Base-by-base conservation (phyloP, 2,888 invertebrate genomes). In the Eupithecia inturbata region DNA sequence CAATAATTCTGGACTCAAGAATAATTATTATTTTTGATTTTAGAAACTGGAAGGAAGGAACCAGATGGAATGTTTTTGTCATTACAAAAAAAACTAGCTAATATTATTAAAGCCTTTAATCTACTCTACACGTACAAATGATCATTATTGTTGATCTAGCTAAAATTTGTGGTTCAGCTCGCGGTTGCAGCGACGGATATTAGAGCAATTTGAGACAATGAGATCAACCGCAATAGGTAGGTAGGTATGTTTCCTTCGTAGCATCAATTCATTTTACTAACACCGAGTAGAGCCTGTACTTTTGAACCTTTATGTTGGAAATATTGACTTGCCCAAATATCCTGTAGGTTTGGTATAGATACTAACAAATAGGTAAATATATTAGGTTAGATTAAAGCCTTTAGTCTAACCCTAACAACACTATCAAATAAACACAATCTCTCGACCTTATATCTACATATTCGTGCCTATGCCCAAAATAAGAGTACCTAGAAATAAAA, bases 171-270 rank as follows among this genome's bases (percentile, higher is more conserved):
- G 88, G 90, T 86, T 78, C 78, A 78, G 78, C 76, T 77, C 74
- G 87, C 82, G 87, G 89, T 84, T 79, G 75, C 69, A 75, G 81
- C 82, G 81, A 83, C 86, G 87, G 86, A 87, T 86, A 87, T 85
- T 83, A 85, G 87, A 85, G 87, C 83, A 85, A 88, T 86, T 87
- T 83, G 81, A 85, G 82, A 82, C 83, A 83, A 81, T 68, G 28
- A 39, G 66, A 41, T 14, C 68, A 53, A 57, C 62, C 67, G 41
- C 68, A 66, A 66, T 31, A 62, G 9, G 28, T 64, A 62, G 9
- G 28, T 64, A 64, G 22, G 36, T 64, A 22, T n/a, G 22, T 36
- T 22, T 36, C 22, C 36, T 39, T 41, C 31, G 62, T 62, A 31
- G 7, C 5, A 2, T 22, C 28, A 14, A 26, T 39, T 64, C 36